Conservation (phyloP, 2,113 vertebrate genomes). For the Colistium nudipinnis region DNA sequence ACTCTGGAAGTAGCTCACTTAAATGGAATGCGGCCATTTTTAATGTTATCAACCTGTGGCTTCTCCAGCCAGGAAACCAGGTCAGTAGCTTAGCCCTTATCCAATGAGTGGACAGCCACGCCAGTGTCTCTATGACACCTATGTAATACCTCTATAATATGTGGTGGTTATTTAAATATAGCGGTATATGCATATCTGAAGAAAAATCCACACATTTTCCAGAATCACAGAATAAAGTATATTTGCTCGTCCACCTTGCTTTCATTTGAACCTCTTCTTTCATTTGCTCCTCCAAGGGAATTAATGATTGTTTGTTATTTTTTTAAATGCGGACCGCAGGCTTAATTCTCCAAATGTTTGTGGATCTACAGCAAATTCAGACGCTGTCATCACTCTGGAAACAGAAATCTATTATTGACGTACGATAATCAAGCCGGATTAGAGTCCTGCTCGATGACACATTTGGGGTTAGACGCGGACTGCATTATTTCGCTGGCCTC, state of each 20-base stretch:
- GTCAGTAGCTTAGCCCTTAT: background rate
- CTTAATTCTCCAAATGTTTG: conserved; percentile 2
- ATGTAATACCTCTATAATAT: too few species aligned
- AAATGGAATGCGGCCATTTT: conserved; percentile 11
- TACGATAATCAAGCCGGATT: background rate
- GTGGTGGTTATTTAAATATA: conserved; percentile 14
- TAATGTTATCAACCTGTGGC: conserved; percentile 1
- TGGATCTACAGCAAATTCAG: conserved; percentile 8
- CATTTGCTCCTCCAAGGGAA: conserved; percentile 8
- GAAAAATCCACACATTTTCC: conserved; percentile 1
- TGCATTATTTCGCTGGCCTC: too few species aligned
- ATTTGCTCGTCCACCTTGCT: conserved; percentile 16
- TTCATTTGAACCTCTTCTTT: conserved; percentile 41
- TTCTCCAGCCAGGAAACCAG: background rate
- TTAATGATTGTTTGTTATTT: too few species aligned
- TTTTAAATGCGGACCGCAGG: conserved; percentile 1
- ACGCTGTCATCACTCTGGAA: conserved; percentile 9
- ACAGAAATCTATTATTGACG: background rate
- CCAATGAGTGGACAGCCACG: background rate
- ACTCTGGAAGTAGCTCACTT: background rate
- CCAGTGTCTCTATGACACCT: background rate
- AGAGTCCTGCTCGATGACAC: background rate
- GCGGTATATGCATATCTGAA: conserved; percentile 11
- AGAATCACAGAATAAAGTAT: conserved; percentile 25
- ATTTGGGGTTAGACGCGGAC: background rate